These are phyloP conservation scores for Dysmachus trigonus DNA, from an alignment of 2,888 invertebrate species.

Conservation along the genomic window DNA sequence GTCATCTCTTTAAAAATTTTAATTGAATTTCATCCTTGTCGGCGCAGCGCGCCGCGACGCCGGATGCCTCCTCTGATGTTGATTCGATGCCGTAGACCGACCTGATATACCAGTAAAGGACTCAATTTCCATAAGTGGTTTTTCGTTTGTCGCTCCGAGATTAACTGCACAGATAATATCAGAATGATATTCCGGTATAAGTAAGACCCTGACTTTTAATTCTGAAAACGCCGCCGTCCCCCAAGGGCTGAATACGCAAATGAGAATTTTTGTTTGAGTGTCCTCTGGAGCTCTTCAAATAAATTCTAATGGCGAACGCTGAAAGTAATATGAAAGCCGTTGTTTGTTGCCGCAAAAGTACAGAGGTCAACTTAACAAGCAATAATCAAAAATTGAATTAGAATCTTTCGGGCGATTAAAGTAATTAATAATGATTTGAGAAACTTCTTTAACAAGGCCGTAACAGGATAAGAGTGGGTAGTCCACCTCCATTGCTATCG, in stretches of 20 bases:
- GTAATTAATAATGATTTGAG: no score
- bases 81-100: constrained; percentile 29
- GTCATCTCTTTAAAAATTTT: constrained; percentile 42
- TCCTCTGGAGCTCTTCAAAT: not conserved
- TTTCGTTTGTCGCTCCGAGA: constrained; percentile 37
- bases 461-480: no score
- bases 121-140: constrained; percentile 43
- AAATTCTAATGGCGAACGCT: not conserved
- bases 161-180: constrained; percentile 32
- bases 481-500: no score
- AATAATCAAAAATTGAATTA: not conserved
- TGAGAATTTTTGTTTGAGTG: not conserved
- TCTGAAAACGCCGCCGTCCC: not conserved
- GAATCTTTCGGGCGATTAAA: not conserved
- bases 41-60: not conserved
- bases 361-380: not conserved
- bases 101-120: constrained; percentile 34
- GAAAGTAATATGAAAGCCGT: not conserved
- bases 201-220: constrained; percentile 27
- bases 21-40: constrained; percentile 36
- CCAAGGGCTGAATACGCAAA: constrained; percentile 17
- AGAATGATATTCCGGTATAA: constrained; percentile 2
- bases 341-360: not conserved
- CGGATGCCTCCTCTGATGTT: not conserved
- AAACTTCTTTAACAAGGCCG: no score